A percentile compares a stretch with the other conserved stretches of the same genome.
Evolutionary conservation across 1,140 invertebrate genomes (phyloP).

Genomic region (Trachelipus rathkii): DNA sequence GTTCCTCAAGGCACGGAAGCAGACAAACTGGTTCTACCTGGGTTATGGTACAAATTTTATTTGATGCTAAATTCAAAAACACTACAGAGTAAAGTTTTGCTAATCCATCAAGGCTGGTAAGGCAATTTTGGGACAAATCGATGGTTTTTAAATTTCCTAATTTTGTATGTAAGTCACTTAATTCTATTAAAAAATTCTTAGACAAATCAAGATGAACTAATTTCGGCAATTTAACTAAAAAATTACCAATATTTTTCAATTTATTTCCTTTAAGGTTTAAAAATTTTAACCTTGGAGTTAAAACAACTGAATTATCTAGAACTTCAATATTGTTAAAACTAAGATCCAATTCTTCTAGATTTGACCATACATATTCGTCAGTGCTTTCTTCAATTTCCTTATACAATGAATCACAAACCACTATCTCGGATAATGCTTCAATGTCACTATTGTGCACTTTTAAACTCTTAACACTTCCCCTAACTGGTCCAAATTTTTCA

Average conservation of each 20-base stretch:
- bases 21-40: constrained; percentile 73
- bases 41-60: constrained; percentile 71
- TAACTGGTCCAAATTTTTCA: constrained; percentile 53
- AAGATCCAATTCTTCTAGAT: constrained; percentile 66
- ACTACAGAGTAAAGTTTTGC: constrained; percentile 78
- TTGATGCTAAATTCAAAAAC: constrained; percentile 78
- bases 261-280: constrained; percentile 70
- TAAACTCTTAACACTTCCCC: constrained; percentile 62
- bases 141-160: constrained; percentile 82
- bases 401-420: constrained; percentile 70
- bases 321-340: constrained; percentile 70
- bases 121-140: constrained; percentile 80
- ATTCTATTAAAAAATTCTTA: constrained; percentile 61
- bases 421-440: constrained; percentile 62
- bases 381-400: constrained; percentile 51
- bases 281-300: constrained; percentile 69
- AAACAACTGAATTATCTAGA: constrained; percentile 73
- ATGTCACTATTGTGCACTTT: constrained; percentile 60
- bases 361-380: constrained; percentile 60
- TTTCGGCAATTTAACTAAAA: constrained; percentile 71
- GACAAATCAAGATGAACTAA: constrained; percentile 71
- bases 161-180: constrained; percentile 73
- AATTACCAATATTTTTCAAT: constrained; percentile 63
- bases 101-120: constrained; percentile 70
- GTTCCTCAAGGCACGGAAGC: constrained; percentile 78